Conservation (phyloP, 2,888 invertebrate species). For the Leucania comma region DNA sequence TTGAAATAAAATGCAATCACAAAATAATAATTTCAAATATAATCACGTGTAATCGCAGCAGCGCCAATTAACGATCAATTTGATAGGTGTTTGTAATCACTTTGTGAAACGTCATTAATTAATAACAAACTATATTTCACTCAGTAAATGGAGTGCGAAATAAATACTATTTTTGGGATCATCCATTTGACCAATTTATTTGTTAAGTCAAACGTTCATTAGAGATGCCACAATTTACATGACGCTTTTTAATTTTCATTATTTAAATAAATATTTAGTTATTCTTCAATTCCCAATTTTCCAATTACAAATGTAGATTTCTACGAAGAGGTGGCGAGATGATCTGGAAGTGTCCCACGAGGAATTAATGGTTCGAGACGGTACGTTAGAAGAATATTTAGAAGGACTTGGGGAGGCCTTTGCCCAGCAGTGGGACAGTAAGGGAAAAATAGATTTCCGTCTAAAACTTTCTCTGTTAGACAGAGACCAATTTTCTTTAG, state of each 20-base stretch:
- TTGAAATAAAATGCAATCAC: conserved; percentile 1
- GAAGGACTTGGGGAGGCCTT: no score
- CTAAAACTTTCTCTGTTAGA: no score
- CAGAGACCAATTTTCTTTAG: no score
- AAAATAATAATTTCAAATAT: not conserved
- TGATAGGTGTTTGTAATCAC: not conserved
- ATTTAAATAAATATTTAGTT: not conserved
- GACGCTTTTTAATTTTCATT: not conserved
- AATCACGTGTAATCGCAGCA: conserved; percentile 7
- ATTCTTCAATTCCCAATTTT: not conserved
- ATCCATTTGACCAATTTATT: not conserved
- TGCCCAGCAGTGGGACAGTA: no score
- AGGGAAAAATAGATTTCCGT: no score
- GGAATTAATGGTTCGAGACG: no score
- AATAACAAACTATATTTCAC: conserved; percentile 9
- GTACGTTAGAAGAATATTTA: no score
- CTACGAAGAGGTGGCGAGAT: no score
- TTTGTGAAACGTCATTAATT: conserved; percentile 2
- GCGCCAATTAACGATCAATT: not conserved
- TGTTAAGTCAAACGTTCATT: conserved; percentile 3
- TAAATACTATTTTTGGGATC: not conserved
- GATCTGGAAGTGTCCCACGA: no score
- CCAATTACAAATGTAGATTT: no score
- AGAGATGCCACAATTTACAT: not conserved
- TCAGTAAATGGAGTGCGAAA: not conserved